Evolutionary conservation across 2,797 vertebrate species (phyloP), one percentile per base, ranked within the genome.

Genomic region (Luscinia megarhynchos): DNA sequence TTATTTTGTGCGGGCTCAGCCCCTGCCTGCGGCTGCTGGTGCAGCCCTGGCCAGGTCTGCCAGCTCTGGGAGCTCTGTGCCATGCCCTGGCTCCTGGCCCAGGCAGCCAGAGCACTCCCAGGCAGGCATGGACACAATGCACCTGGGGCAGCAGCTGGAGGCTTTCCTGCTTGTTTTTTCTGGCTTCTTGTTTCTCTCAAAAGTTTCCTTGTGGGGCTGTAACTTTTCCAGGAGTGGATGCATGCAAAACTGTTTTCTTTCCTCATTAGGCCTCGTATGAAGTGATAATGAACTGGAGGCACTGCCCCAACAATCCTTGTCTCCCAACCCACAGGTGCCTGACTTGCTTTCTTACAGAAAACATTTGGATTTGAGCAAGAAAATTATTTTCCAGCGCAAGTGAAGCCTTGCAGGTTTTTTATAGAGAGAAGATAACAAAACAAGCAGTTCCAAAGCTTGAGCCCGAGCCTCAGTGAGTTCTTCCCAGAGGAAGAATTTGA

Each of bases 11-110:
- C 1, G 0, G 16, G 29, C 43, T 15, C 5, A 0, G n/a, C 38
- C 50, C 32, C 23, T 0, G 2, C 6, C 27, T 1, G 0, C 5
- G 0, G 32, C 23, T 27, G 41, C 7, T 12, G 0, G 3, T 34
- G 41, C 53, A 66, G 67, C 40, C 2, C 8, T 0, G 3, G 24
- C 69, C 24, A 0, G 43, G 38, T 58, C 24, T 75, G 82, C 57
- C 40, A 43, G 32, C 32, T 24, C 14, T 0, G 15, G 36, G 53
- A 21, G 46, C 11, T 4, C 45, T 23, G 38, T 9, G 57, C 76
- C 2, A 0, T 76, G 83, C 83, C 63, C 76, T 81, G 89, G 45
- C 40, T 3, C 45, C 1, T 1, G 13, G 45, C 61, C 59, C 48
- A 1, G 16, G 54, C 27, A n/a, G 20, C 57, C 30, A 0, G 9